These are phyloP conservation scores for Carettochelys insculpta DNA, from an alignment of 2,113 vertebrate genomes.

Conservation along the genomic window DNA sequence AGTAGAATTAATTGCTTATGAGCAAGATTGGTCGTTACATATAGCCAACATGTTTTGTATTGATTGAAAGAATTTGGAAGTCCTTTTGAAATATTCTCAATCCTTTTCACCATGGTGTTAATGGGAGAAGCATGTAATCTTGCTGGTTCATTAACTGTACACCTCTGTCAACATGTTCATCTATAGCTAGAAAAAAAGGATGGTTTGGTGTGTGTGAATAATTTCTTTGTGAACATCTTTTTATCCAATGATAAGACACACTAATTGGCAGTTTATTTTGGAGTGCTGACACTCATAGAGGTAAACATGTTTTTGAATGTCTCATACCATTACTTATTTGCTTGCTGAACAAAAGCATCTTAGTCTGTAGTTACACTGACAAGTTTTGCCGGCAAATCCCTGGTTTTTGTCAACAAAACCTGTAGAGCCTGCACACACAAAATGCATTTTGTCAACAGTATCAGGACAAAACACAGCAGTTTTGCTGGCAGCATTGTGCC, in stretches of 20 bases:
- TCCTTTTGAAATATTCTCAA: background rate
- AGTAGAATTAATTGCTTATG: background rate
- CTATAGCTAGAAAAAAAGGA: background rate
- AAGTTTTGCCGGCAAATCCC: too few relatives aligned
- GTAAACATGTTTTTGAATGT: background rate
- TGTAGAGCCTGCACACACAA: too few relatives aligned
- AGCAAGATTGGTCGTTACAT: background rate
- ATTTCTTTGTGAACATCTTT: background rate
- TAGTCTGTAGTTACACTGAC: too few relatives aligned
- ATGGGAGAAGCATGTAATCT: fast-evolving
- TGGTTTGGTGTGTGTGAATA: too few relatives aligned
- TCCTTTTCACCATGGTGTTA: background rate
- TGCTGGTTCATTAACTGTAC: background rate
- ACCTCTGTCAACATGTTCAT: background rate
- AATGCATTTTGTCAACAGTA: too few relatives aligned
- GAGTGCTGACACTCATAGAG: background rate
- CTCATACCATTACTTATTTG: background rate
- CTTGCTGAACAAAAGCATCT: background rate
- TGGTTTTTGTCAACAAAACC: too few relatives aligned
- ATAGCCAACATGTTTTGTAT: background rate
- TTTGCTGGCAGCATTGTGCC: too few relatives aligned
- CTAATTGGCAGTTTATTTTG: background rate
- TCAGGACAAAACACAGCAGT: too few relatives aligned
- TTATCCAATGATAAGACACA: background rate
- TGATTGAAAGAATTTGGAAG: fast-evolving